These are phyloP conservation scores for Caenorhabditis imperialis DNA, from an alignment of 2,888 invertebrate genomes.

Conservation along the genomic window DNA sequence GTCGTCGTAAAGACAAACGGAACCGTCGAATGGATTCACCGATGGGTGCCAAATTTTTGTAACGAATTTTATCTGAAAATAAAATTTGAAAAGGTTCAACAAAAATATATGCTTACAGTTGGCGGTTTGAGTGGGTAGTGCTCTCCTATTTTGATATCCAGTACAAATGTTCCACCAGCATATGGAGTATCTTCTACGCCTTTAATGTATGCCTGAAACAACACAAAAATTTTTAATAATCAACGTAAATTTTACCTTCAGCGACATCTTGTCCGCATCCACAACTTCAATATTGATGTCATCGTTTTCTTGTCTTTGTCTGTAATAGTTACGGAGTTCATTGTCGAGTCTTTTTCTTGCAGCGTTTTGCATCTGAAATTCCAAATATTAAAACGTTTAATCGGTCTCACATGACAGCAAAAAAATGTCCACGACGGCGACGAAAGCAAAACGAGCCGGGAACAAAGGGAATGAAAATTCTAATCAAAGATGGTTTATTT, in stretches of 20 bases:
- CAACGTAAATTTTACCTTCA: background rate
- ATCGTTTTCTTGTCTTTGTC: background rate
- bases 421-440: background rate
- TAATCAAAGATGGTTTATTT: constrained; percentile 1
- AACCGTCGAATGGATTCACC: constrained; percentile 8
- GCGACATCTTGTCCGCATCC: background rate
- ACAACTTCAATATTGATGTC: background rate
- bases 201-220: constrained; percentile 7
- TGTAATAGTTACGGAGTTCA: background rate
- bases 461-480: constrained; percentile 11
- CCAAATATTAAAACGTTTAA: background rate
- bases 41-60: constrained; percentile 30
- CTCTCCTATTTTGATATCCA: constrained; percentile 17
- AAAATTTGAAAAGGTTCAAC: background rate
- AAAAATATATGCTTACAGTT: background rate
- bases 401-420: background rate
- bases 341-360: background rate
- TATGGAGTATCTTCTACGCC: constrained; percentile 19
- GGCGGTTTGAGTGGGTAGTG: constrained; percentile 7
- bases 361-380: background rate
- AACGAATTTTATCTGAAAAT: constrained; percentile 20
- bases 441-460: background rate
- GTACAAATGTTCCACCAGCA: constrained; percentile 14
- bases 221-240: background rate
- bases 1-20: background rate